Evolutionary conservation across 2,888 invertebrate species (phyloP).

Genomic region (Idaea straminata): DNA sequence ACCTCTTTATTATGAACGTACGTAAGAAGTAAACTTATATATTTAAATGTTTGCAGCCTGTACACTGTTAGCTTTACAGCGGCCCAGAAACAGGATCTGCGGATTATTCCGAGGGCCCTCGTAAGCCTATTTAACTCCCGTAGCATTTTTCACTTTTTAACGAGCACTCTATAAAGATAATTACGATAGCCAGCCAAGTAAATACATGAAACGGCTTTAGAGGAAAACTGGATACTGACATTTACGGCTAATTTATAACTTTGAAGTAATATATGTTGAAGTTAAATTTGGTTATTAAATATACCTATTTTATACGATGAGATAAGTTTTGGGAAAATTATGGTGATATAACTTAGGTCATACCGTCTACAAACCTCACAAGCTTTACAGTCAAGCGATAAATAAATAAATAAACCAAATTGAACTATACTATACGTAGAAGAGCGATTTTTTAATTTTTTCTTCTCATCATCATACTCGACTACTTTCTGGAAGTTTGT

Average conservation of each 20-base stretch:
- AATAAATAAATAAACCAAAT: too few species aligned
- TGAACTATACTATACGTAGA: too few species aligned
- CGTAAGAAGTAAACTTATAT: conserved; percentile 17
- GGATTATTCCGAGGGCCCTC: conserved; percentile 66
- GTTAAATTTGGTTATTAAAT: too few species aligned
- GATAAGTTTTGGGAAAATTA: too few species aligned
- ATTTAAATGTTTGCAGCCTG: conserved; percentile 51
- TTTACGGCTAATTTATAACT: neutral
- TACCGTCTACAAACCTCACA: too few species aligned
- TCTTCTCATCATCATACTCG: conserved; percentile 1
- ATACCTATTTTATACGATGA: too few species aligned
- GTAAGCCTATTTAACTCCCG: conserved; percentile 46
- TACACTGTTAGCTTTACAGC: conserved; percentile 74
- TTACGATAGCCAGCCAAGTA: conserved; percentile 17
- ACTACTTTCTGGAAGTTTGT: neutral
- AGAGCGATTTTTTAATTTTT: conserved; percentile 3
- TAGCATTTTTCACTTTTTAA: conserved; percentile 43
- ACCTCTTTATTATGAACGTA: neutral
- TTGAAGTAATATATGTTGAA: neutral
- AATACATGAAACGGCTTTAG: conserved; percentile 22
- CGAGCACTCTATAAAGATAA: conserved; percentile 27
- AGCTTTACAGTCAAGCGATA: too few species aligned
- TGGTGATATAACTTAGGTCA: too few species aligned
- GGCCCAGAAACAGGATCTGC: conserved; percentile 73
- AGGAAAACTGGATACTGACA: conserved; percentile 14